Evolutionary conservation across 2,888 invertebrate genomes (phyloP).

Genomic region (Cephus rjabovi): DNA sequence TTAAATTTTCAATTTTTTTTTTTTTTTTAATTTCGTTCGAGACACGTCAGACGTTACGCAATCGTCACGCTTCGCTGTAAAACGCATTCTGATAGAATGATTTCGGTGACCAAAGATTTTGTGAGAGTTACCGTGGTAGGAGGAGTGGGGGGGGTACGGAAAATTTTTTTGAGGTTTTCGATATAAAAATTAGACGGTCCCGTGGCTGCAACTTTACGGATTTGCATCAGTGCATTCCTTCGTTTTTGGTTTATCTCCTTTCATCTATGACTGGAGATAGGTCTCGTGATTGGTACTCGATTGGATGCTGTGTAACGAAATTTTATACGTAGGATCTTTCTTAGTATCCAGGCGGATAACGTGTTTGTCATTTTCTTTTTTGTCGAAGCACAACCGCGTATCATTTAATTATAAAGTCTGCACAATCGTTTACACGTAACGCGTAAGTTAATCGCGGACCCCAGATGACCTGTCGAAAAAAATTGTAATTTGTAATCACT

Average conservation of each 20-base stretch:
- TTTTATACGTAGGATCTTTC: not conserved
- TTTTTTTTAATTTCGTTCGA: not conserved
- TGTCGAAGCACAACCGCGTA: not conserved
- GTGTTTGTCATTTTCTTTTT: not conserved
- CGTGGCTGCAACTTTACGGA: not conserved
- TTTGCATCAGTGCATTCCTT: not conserved
- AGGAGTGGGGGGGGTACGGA: not conserved
- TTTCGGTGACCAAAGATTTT: not conserved
- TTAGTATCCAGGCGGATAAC: not conserved
- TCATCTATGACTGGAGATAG: not conserved
- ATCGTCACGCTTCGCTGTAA: not conserved
- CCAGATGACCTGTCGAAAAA: constrained; percentile 46
- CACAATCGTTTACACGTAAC: constrained; percentile 28
- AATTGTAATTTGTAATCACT: constrained; percentile 8
- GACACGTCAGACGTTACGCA: not conserved
- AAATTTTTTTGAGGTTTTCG: not conserved
- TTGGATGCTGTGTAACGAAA: not conserved
- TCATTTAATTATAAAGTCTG: constrained; percentile 20
- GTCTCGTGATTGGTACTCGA: not conserved
- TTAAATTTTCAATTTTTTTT: not conserved
- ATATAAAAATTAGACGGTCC: not conserved
- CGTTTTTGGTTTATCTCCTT: not conserved
- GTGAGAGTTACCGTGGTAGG: not conserved
- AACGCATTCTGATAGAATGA: not conserved
- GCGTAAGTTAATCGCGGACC: constrained; percentile 42